These are phyloP conservation scores for Ariopsis seemanni DNA, from an alignment of 2,113 vertebrate genomes.

Conservation along the genomic window DNA sequence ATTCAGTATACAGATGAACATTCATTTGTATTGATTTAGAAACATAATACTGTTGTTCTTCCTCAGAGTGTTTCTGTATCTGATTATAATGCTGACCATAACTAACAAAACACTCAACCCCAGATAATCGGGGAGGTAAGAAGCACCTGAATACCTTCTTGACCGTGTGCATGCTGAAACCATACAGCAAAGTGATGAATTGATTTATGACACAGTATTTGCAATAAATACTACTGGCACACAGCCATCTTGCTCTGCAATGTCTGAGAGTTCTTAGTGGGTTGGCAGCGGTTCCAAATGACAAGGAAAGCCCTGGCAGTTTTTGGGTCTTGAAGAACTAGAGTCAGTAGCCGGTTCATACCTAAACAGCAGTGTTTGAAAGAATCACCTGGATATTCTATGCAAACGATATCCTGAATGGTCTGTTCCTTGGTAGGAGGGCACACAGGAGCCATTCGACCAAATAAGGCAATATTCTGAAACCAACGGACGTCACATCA, in stretches of 20 bases:
- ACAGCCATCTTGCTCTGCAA: neutral
- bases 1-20: slow-evolving; percentile 8
- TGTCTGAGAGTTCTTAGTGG: neutral
- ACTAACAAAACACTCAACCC: neutral
- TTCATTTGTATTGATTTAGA: neutral
- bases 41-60: slow-evolving; percentile 8
- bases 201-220: neutral
- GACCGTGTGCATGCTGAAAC: neutral
- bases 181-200: neutral
- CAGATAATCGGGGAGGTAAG: neutral
- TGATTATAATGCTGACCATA: neutral
- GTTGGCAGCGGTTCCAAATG: neutral
- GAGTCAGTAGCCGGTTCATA: neutral
- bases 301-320: neutral
- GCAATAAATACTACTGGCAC: neutral
- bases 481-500: no score
- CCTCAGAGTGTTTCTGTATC: neutral
- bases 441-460: neutral
- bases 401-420: neutral
- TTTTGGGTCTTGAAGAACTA: neutral
- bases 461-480: neutral
- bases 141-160: neutral
- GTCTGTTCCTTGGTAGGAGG: neutral
- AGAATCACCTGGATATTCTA: neutral
- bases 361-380: neutral